Conservation (phyloP, 2,113 vertebrate genomes). For the Jaculus jaculus region DNA sequence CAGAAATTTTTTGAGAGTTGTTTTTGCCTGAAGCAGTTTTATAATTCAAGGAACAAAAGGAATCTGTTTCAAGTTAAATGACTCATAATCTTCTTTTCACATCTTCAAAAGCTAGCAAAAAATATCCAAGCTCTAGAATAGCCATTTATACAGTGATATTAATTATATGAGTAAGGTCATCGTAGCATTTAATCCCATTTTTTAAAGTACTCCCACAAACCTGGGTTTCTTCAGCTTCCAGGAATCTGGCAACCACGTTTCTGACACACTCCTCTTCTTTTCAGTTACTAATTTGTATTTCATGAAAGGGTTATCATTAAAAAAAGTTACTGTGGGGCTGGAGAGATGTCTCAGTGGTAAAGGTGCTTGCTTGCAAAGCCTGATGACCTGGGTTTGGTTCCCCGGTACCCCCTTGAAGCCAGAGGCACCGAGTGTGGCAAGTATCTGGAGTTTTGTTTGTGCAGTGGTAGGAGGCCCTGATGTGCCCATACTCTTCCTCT, state of each 20-base stretch:
- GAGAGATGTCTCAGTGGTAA: too few species aligned
- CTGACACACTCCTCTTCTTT: not conserved
- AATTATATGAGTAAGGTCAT: not conserved
- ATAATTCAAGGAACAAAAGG: not conserved
- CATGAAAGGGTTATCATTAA: not conserved
- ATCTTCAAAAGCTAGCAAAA: conserved; percentile 31
- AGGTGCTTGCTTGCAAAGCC: too few species aligned
- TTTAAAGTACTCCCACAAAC: not conserved
- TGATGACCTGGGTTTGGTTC: too few species aligned
- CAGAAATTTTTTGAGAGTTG: not conserved
- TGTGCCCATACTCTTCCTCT: too few species aligned
- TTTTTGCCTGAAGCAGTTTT: conserved; percentile 10
- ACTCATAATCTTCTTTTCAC: not conserved
- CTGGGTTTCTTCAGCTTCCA: not conserved
- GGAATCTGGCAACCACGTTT: not conserved
- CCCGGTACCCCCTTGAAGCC: too few species aligned
- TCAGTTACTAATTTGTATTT: not conserved
- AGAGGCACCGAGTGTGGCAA: too few species aligned
- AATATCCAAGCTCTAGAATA: not conserved
- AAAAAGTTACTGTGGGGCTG: not conserved
- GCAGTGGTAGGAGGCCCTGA: too few species aligned
- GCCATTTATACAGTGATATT: not conserved
- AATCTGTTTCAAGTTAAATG: not conserved
- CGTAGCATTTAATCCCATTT: not conserved
- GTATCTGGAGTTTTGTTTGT: too few species aligned